phyloP scores from a whole-genome alignment of 2,888 invertebrate species.

The Taenaris catops region DNA sequence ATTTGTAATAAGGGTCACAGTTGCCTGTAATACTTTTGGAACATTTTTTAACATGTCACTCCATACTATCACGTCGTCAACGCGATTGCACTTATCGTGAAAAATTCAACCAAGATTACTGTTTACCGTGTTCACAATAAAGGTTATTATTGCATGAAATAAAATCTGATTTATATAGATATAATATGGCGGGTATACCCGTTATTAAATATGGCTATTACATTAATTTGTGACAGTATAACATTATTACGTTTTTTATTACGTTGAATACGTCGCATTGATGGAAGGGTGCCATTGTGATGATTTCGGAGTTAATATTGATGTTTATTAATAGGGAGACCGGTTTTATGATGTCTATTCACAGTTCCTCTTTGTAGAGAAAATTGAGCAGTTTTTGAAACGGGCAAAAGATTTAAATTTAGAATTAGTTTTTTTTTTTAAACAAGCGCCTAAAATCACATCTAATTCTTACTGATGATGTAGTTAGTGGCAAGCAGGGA shows the following conservation, averaged over 20 bases:
- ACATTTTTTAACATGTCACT: conserved; percentile 7
- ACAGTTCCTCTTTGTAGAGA: not conserved
- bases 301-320: conserved; percentile 22
- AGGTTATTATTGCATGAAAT: conserved; percentile 7
- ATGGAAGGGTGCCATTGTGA: conserved; percentile 22
- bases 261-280: conserved; percentile 18
- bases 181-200: conserved; percentile 12
- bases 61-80: conserved; percentile 4
- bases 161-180: conserved; percentile 7
- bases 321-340: conserved; percentile 15
- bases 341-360: conserved; percentile 1
- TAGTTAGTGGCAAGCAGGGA: no score
- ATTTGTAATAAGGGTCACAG: conserved; percentile 8
- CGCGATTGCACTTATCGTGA: conserved; percentile 10
- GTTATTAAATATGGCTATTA: conserved; percentile 24
- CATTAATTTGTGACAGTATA: conserved; percentile 29
- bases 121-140: conserved; percentile 6
- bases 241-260: conserved; percentile 36
- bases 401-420: not conserved
- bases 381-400: not conserved
- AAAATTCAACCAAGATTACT: conserved; percentile 3
- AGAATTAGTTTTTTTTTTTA: no score
- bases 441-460: no score
- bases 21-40: conserved; percentile 1
- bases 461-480: no score